Evolutionary conservation across 2,888 invertebrate species (phyloP).

Genomic region (Noctua janthina): DNA sequence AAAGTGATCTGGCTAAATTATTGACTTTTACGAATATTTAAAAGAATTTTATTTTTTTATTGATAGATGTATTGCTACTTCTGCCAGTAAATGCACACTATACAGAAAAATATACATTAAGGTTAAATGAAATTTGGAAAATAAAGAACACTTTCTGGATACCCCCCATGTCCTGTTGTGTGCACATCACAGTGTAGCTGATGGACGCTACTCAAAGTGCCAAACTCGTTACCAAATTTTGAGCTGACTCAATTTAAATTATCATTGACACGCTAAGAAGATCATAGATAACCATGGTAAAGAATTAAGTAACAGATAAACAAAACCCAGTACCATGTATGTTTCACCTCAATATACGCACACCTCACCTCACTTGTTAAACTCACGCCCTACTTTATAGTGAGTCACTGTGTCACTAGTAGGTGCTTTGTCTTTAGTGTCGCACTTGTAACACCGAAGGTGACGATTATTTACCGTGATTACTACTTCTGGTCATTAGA

Average conservation of each 20-base stretch:
- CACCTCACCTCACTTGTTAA: constrained; percentile 21
- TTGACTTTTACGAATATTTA: background rate
- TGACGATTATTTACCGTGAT: constrained; percentile 44
- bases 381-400: constrained; percentile 57
- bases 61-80: background rate
- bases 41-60: no score
- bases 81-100: background rate
- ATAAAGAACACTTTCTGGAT: background rate
- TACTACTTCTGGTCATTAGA: constrained; percentile 55
- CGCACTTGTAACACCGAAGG: constrained; percentile 51
- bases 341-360: constrained; percentile 31
- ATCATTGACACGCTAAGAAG: background rate
- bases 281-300: background rate
- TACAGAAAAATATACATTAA: background rate
- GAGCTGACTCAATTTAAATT: no score
- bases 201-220: background rate
- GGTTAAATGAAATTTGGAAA: background rate
- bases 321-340: background rate
- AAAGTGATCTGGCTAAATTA: background rate
- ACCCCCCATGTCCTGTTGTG: background rate
- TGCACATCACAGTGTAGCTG: background rate
- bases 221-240: no score
- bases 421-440: constrained; percentile 15
- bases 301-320: background rate
- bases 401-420: constrained; percentile 56